Evolutionary conservation across 30 jellyfish, hydroid and myxozoan species (phyloP), one percentile per base, ranked within the genome.

Genomic region (Aurelia sp.): DNA sequence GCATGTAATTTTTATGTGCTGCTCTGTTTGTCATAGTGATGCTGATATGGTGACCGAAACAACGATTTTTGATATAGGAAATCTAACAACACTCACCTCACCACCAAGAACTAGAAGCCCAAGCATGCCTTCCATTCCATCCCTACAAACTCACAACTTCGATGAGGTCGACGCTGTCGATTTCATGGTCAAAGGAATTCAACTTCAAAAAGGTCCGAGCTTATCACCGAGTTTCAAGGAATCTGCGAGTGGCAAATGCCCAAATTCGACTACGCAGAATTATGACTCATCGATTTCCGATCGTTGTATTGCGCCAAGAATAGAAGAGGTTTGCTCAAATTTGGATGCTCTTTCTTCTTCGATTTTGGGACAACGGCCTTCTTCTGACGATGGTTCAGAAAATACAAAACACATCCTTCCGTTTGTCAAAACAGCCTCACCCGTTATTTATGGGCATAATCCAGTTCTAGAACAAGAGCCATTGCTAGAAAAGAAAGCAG

Each of bases 381-480:
- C 61, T 6, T n/a, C 60, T 35, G 52, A 74, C 0, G 82, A 27
- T 51, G 74, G 31, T 37, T 71, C 68, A n/a, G 57, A 70, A 44
- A 74, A 66, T 20, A 21, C 33, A 52, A 68, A 66, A 22, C 96
- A 86, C 58, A 11, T 91, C 17, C 63, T 83, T 51, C 96, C 98
- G 13, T 91, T 91, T 85, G 96, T 91, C 35, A 85, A 85, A 62
- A 67, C 71, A 30, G 82, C 96, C 6, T 78, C 92, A 7, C 94
- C 90, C 19, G 79, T 64, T 64, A 33, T 76, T 4, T 51, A 57
- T 53, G 96, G 96, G 20, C 94, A 91, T 62, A 51, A 78, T 62
- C 96, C 98, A 13, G 89, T 94, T 53, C 6, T 62, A 18, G 94
- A 91, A n/a, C 91, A 82, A 4, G 98, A 91, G 83, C 90, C 87